phyloP scores from a whole-genome alignment of 2,797 vertebrate genomes.

The Picus viridis region DNA sequence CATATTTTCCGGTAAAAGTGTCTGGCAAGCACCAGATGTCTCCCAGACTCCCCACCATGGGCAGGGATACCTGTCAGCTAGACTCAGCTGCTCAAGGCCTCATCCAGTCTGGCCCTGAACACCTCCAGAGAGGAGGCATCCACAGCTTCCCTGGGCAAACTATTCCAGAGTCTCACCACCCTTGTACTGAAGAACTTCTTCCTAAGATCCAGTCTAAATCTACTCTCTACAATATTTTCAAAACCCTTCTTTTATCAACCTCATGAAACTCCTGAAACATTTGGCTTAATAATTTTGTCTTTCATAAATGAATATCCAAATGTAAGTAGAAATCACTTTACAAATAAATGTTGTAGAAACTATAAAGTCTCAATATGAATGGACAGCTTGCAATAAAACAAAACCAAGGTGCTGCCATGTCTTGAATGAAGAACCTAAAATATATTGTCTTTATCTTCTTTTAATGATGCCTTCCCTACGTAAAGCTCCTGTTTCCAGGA shows the following conservation, averaged over 20 bases:
- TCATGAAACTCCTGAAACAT: neutral
- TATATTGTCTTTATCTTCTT: neutral
- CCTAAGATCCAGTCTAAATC: no score
- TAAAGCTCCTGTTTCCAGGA: neutral
- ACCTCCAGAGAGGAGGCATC: no score
- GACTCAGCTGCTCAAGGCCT: no score
- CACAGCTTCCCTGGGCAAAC: no score
- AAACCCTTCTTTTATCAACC: neutral
- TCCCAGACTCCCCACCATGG: neutral
- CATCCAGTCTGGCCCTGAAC: no score
- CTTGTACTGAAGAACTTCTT: no score
- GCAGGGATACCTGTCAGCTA: no score
- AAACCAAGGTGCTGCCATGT: neutral
- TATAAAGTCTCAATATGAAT: neutral
- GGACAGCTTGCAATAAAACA: neutral
- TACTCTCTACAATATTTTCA: neutral
- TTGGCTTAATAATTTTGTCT: neutral
- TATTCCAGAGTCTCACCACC: no score
- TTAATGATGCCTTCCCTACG: neutral
- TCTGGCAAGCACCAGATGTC: neutral
- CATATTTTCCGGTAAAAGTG: neutral
- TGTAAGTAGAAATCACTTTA: neutral
- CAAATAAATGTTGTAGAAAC: neutral
- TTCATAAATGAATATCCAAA: neutral
- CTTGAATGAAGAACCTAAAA: neutral